Evolutionary conservation across 2,113 vertebrate genomes (phyloP), one percentile per base, ranked within the genome.

Genomic region (Ciconia boyciana): DNA sequence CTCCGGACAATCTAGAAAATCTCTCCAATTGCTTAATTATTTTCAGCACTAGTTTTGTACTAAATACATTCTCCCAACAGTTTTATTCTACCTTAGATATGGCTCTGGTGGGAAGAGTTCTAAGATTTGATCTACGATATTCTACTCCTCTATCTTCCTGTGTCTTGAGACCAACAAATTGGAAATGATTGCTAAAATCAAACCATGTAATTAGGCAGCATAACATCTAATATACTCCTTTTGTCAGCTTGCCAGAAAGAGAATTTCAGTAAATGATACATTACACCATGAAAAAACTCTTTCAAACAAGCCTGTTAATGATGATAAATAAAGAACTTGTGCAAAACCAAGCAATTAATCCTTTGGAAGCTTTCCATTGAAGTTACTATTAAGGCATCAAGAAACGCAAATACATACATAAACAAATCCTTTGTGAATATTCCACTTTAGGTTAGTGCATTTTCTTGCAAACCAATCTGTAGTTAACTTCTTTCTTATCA

Each of bases 191-290:
- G 75, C 94, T 96, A 96, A 89, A 96, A 93, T 96, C 57, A 95
- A 97, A 57, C 31, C 77, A 65, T 92, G 48, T 94, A 97, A 98
- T 98, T 97, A 97, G 80, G 89, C 26, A 96, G 58, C 69, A 92
- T 93, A 97, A 92, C 51, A 95, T 97, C 81, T 97, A 96, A 97
- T 93, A 94, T 81, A 88, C 7, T 91, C 58, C 68, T 97, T 96
- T 96, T 97, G 94, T 97, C 92, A 96, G 58, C 39, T 87, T 95
- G 77, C 84, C 95, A 97, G 92, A 95, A 94, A 97, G 22, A 94
- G 62, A 97, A 93, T 97, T 98, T 97, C 87, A 95, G 77, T 96
- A 97, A 98, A 92, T 97, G 91, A 97, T 96, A 94, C 57, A 97
- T 97, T 97, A 87, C 9, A 90, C 64, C 24, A 43, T 92, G 79